A percentile compares a stretch with the other conserved stretches of the same genome.
Evolutionary conservation across 2,113 vertebrate genomes (phyloP).

Genomic region (mouse (Mus musculus)): DNA sequence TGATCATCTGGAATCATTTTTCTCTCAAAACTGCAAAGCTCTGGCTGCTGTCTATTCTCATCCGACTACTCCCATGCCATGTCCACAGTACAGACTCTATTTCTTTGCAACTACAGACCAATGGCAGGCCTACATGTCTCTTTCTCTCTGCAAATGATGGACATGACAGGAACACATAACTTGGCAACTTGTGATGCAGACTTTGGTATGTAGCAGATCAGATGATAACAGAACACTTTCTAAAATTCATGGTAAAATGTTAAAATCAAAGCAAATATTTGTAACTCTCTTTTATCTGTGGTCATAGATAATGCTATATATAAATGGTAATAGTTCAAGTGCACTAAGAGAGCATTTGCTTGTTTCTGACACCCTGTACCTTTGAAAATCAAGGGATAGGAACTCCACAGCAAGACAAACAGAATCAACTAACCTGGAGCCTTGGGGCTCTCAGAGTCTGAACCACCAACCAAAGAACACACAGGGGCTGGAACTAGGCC

Average conservation of each 20-base stretch:
- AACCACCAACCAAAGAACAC: too few relatives aligned
- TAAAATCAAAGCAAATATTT: background rate
- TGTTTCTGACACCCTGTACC: background rate
- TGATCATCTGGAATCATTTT: background rate
- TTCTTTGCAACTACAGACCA: background rate
- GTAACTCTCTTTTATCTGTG: background rate
- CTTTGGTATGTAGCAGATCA: too few relatives aligned
- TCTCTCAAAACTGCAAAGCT: too few relatives aligned
- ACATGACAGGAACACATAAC: background rate
- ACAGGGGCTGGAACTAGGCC: too few relatives aligned
- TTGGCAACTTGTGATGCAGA: background rate
- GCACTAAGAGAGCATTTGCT: background rate
- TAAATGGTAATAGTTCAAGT: background rate
- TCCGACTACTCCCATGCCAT: background rate
- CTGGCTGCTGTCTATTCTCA: background rate
- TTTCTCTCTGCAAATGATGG: rapidly evolving
- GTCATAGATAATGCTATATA: too few relatives aligned
- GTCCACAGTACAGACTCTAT: background rate
- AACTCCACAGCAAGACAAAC: too few relatives aligned
- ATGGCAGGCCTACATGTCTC: too few relatives aligned
- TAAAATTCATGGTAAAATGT: background rate
- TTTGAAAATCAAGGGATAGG: background rate
- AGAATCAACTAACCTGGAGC: too few relatives aligned
- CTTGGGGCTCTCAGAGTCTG: too few relatives aligned
- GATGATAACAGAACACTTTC: background rate